Conservation (phyloP, 2,888 invertebrate genomes). For the Oligia strigilis region DNA sequence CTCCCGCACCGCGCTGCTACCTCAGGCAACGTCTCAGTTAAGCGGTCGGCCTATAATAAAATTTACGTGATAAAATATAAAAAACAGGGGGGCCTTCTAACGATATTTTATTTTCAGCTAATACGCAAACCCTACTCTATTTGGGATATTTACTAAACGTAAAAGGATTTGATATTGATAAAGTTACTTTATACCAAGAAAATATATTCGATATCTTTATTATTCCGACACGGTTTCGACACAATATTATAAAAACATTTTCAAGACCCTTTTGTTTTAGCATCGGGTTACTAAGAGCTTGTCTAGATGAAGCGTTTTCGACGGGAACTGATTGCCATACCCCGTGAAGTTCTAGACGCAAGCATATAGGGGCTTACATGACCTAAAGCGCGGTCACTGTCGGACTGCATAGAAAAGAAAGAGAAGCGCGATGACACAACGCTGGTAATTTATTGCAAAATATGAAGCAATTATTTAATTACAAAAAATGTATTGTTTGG, state of each 20-base stretch:
- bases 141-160: conserved; percentile 18
- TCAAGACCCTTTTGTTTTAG: conserved; percentile 48
- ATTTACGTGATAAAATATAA: no score
- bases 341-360: neutral
- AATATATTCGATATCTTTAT: conserved; percentile 43
- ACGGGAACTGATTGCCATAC: neutral
- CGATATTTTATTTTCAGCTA: neutral
- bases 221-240: conserved; percentile 36
- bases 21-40: no score
- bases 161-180: conserved; percentile 27
- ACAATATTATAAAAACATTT: conserved; percentile 43
- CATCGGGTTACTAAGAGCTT: conserved; percentile 51
- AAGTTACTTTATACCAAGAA: conserved; percentile 24
- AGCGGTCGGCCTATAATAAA: no score
- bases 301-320: conserved; percentile 28
- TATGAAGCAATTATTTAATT: no score
- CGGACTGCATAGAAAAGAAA: no score
- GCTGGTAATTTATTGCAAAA: no score
- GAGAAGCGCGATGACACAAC: no score
- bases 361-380: neutral
- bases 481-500: no score
- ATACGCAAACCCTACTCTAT: conserved; percentile 6
- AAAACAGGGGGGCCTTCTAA: neutral
- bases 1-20: no score
- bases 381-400: no score